Evolutionary conservation across 2,797 vertebrate genomes (phyloP), one percentile per base, ranked within the genome.

Genomic region (Coregonus sp.): DNA sequence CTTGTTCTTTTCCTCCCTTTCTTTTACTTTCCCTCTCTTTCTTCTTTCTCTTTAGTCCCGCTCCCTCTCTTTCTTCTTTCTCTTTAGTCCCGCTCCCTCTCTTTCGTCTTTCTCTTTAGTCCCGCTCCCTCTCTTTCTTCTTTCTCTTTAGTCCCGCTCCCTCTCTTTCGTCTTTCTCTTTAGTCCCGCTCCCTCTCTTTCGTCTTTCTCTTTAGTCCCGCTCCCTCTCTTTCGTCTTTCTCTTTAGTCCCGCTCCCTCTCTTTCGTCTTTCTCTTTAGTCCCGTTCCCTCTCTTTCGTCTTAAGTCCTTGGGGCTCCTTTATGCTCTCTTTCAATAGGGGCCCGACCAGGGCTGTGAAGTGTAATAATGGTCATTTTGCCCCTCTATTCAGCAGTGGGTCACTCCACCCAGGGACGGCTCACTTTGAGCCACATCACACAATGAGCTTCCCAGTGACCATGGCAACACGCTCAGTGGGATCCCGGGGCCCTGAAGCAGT

Each of bases 401-500:
- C 93, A 95, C 91, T 93, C 93, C 82, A 91, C 89, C 91, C 92
- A 89, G 93, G 93, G 92, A 95, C 94, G 92, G 94, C 93, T 96
- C 93, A 94, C 96, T 97, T 96, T 96, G 95, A 96, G 96, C 95
- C 95, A 95, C 96, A 97, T 96, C 96, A 95, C 93, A 92, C 88
- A 80, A 88, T 93, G 93, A 93, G 95, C 97, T 98, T 98, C 96
- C 96, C 96, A 97, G 97, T 96, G 95, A 95, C 96, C 96, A 98
- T 98, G 96, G 96, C 93, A 97, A 99, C 97, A 73, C 88, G 91
- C 96, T 86, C 96, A 96, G 96, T 97, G 95, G 96, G 96, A 96
- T 94, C 95, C 89, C 82, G 31, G 86, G 73, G 86, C 84, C 92
- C 90, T 92, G 94, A 96, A 95, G 91, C 85, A 16, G 91, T 93